Evolutionary conservation across 2,113 vertebrate species (phyloP), one percentile per base, ranked within the genome.

Genomic region (Oceanites oceanicus): DNA sequence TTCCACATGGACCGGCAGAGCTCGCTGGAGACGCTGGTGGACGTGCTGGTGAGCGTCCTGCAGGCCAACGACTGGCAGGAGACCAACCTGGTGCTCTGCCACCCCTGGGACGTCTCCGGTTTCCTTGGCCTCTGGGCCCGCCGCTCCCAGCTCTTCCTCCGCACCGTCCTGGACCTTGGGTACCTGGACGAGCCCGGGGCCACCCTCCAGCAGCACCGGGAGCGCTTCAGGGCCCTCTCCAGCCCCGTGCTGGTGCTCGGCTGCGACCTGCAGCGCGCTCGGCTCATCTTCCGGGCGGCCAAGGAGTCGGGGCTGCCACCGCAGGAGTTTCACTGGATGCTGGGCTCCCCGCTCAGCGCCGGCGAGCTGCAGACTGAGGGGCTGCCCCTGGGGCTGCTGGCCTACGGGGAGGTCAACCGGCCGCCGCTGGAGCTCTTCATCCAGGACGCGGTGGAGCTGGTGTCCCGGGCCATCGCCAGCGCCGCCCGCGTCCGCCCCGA

Each of bases 351-450:
- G 0, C 97, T 99, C 84, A 98, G 98, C 0, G 93, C 98, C 0
- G 95, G 98, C 2, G 98, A 98, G 3, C 98, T 99, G 83, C 99
- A 99, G 95, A 99, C 98, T 0, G 95, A 98, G 6, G 99, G 99
- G 20, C 97, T 99, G 90, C 99, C 99, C 3, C 97, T 97, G 0
- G 99, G 99, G 38, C 96, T 99, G 18, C 90, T 99, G 72, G 99
- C 99, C 6, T 99, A 99, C 1, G 99, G 99, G 1, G 99, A 99
- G 96, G 98, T 98, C 12, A 97, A 97, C 36, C 98, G 92, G 30
- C 99, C 99, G 4, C 98, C 98, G 0, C 97, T 99, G 97, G 99
- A 99, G 92, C 98, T 98, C 40, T 98, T 99, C 6, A 75, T 99
- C 45, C 98, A 98, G 5, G 99, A 99, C 12, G 97, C 97, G 0